These are phyloP conservation scores for Pan paniscus DNA, from an alignment of 2,113 vertebrate genomes.

Conservation along the genomic window DNA sequence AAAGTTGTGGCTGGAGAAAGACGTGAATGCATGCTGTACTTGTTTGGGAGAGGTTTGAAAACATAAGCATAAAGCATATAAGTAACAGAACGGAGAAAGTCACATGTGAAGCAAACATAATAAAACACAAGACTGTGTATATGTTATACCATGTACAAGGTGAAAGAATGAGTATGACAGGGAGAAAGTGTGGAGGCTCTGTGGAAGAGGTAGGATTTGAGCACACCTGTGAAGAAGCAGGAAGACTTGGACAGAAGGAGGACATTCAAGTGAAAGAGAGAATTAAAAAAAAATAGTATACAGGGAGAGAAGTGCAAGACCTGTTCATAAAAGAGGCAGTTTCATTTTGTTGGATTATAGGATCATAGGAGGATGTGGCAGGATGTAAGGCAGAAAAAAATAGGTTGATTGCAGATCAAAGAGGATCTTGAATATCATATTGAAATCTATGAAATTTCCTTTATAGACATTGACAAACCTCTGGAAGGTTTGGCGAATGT, in stretches of 20 bases:
- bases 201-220: not conserved
- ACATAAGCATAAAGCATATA: not conserved
- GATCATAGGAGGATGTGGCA: no score
- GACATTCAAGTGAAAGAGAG: not conserved
- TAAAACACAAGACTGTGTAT: not conserved
- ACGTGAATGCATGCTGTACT: not conserved
- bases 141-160: not conserved
- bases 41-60: not conserved
- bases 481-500: not conserved
- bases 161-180: not conserved
- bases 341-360: not conserved
- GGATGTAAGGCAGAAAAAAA: not conserved
- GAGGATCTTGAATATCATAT: not conserved
- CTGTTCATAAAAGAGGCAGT: not conserved
- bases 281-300: not conserved
- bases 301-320: not conserved
- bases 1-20: not conserved
- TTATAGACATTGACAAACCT: not conserved
- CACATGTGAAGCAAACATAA: not conserved
- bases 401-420: not conserved
- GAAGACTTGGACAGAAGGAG: not conserved
- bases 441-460: not conserved
- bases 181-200: not conserved
- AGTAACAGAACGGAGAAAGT: not conserved
- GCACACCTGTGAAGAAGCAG: not conserved